A percentile compares a stretch with the other conserved stretches of the same genome.
These are phyloP conservation scores for Stenchaetothrips biformis DNA, from an alignment of 2,888 invertebrate genomes.

Conservation along the genomic window DNA sequence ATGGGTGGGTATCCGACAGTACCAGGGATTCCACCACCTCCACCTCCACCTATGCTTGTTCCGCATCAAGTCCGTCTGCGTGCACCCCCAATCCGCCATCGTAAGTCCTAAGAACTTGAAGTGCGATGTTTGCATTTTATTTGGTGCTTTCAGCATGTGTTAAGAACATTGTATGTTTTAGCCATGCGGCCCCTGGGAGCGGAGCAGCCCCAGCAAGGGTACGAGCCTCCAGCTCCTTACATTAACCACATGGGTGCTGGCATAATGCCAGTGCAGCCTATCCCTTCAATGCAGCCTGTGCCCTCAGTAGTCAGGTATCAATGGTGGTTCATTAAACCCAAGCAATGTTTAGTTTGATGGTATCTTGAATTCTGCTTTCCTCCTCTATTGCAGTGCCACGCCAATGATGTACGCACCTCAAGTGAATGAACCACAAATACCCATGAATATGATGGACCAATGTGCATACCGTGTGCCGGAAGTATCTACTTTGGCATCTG, in stretches of 20 bases:
- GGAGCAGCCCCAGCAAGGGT: slow-evolving; percentile 26
- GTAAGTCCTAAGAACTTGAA: slow-evolving; percentile 37
- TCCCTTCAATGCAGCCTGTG: slow-evolving; percentile 31
- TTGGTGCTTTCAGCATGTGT: slow-evolving; percentile 28
- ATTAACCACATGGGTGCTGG: slow-evolving; percentile 30
- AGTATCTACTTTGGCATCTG: not conserved
- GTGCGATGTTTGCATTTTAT: not conserved
- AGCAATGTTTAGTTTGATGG: not conserved
- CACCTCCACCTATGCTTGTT: slow-evolving; percentile 57
- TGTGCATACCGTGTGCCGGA: not conserved
- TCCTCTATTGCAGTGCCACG: slow-evolving; percentile 42
- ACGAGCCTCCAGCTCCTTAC: slow-evolving; percentile 26
- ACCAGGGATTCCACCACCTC: slow-evolving; percentile 35
- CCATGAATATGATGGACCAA: slow-evolving; percentile 37
- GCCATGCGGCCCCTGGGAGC: slow-evolving; percentile 34
- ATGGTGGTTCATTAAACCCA: not conserved
- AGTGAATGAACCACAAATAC: slow-evolving; percentile 41
- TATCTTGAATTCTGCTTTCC: not conserved
- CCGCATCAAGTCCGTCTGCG: slow-evolving; percentile 58
- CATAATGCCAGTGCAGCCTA: slow-evolving; percentile 29
- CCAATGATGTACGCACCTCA: slow-evolving; percentile 47
- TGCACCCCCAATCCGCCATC: slow-evolving; percentile 43
- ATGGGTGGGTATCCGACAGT: slow-evolving; percentile 31
- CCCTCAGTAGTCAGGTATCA: slow-evolving; percentile 28
- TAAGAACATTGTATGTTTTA: slow-evolving; percentile 30